A percentile compares a stretch with the other conserved stretches of the same genome.
Evolutionary conservation across 2,888 invertebrate genomes (phyloP).

Genomic region (Odontocolon sp.): DNA sequence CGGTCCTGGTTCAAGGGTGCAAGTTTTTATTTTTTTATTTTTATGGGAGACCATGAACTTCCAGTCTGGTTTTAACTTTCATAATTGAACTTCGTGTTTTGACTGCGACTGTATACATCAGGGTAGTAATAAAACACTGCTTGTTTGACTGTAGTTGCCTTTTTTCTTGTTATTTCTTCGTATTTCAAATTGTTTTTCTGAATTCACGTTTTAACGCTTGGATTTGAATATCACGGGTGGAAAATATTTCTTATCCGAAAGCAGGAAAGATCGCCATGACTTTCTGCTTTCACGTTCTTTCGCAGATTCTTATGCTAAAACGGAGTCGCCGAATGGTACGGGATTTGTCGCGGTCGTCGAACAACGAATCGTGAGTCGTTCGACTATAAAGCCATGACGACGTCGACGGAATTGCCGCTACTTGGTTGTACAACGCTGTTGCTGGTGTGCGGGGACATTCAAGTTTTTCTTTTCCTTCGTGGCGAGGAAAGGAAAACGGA

Average conservation of each 20-base stretch:
- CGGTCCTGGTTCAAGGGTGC: slow-evolving; percentile 18
- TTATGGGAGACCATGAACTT: not conserved
- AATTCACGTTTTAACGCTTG: too few relatives aligned
- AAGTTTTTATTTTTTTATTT: slow-evolving; percentile 1
- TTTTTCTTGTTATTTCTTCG: too few relatives aligned
- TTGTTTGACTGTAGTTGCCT: too few relatives aligned
- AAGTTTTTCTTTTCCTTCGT: slow-evolving; percentile 20
- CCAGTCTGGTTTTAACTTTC: not conserved
- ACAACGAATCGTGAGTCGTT: slow-evolving; percentile 33
- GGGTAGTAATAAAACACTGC: too few relatives aligned
- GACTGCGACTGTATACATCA: too few relatives aligned
- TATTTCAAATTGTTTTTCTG: too few relatives aligned
- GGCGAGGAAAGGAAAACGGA: slow-evolving; percentile 41
- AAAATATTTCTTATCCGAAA: too few relatives aligned
- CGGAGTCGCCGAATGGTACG: slow-evolving; percentile 32
- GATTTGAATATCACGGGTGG: too few relatives aligned
- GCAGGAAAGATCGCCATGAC: not conserved
- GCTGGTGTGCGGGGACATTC: slow-evolving; percentile 21
- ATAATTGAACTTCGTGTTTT: not conserved
- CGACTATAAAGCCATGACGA: slow-evolving; percentile 38
- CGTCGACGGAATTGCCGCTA: slow-evolving; percentile 31
- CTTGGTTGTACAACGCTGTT: not conserved
- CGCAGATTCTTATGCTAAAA: slow-evolving; percentile 25
- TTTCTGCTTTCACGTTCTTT: not conserved
- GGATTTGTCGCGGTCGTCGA: slow-evolving; percentile 26